phyloP scores from a whole-genome alignment of 2,888 invertebrate genomes.

The Drosophila longiperda region DNA sequence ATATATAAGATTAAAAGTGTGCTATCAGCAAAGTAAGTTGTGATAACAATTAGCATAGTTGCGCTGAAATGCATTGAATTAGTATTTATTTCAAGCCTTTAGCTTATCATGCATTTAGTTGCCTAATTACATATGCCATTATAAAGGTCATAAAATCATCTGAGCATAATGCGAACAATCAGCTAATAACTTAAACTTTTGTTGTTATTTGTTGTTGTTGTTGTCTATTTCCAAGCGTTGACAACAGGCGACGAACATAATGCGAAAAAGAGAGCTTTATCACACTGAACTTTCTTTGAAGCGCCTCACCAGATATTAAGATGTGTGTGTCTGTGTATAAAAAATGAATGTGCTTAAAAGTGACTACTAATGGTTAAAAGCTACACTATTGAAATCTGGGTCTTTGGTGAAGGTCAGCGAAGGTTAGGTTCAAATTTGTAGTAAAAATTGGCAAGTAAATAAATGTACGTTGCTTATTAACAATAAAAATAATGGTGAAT shows the following conservation, averaged over 20 bases:
- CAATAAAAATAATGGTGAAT: constrained; percentile 4
- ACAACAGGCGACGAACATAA: constrained; percentile 23
- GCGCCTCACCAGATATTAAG: constrained; percentile 1
- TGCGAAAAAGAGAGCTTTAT: constrained; percentile 28
- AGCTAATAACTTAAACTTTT: constrained; percentile 28
- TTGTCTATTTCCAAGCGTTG: constrained; percentile 39
- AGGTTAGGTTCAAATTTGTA: constrained; percentile 54
- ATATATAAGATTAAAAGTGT: background rate
- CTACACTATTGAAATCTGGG: background rate
- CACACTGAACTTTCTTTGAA: constrained; percentile 20
- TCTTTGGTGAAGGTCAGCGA: constrained; percentile 54
- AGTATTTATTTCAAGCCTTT: constrained; percentile 16
- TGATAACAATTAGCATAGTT: constrained; percentile 16
- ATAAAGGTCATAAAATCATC: constrained; percentile 46
- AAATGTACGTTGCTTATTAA: constrained; percentile 48
- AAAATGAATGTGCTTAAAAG: constrained; percentile 23
- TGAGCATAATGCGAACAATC: constrained; percentile 20
- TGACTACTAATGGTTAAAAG: constrained; percentile 17
- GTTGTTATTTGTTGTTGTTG: constrained; percentile 27
- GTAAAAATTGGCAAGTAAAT: constrained; percentile 19
- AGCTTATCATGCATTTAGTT: constrained; percentile 45
- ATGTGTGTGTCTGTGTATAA: background rate
- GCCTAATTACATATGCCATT: constrained; percentile 19
- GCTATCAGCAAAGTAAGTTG: constrained; percentile 24
- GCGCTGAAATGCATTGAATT: constrained; percentile 30